These are phyloP conservation scores for Drosophila littoralis DNA, from an alignment of 1,140 invertebrate genomes.

Conservation along the genomic window DNA sequence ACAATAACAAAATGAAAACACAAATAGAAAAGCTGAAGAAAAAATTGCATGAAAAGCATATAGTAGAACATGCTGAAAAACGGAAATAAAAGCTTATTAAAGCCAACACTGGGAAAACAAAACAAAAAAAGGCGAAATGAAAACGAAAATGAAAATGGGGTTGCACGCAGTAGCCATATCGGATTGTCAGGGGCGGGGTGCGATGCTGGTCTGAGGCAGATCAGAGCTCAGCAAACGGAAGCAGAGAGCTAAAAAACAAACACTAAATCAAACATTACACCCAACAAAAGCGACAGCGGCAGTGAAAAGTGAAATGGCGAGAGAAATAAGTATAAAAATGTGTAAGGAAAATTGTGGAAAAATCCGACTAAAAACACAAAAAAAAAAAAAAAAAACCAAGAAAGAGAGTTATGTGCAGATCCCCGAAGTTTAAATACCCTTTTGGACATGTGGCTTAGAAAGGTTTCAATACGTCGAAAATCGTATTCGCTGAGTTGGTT, in stretches of 20 bases:
- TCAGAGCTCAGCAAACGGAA: conserved; percentile 14
- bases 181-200: background rate
- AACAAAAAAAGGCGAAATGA: conserved; percentile 30
- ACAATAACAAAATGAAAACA: conserved; percentile 40
- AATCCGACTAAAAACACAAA: conserved; percentile 34
- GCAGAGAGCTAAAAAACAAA: conserved; percentile 74
- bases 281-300: conserved; percentile 28
- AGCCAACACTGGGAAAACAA: conserved; percentile 54
- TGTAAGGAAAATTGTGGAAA: conserved; percentile 55
- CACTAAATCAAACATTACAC: conserved; percentile 82
- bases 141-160: conserved; percentile 8
- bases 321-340: conserved; percentile 59
- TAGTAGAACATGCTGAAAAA: conserved; percentile 75
- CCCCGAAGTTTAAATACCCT: background rate
- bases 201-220: conserved; percentile 10
- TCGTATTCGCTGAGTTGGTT: too few relatives aligned
- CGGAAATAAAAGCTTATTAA: conserved; percentile 83
- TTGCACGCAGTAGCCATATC: background rate
- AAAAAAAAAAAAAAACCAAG: conserved; percentile 6
- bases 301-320: conserved; percentile 45
- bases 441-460: too few relatives aligned
- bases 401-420: background rate
- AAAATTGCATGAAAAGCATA: conserved; percentile 46
- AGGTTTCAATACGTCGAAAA: too few relatives aligned
- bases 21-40: conserved; percentile 7